phyloP scores from a whole-genome alignment of 2,113 vertebrate genomes.

The Malurus cyaneus region DNA sequence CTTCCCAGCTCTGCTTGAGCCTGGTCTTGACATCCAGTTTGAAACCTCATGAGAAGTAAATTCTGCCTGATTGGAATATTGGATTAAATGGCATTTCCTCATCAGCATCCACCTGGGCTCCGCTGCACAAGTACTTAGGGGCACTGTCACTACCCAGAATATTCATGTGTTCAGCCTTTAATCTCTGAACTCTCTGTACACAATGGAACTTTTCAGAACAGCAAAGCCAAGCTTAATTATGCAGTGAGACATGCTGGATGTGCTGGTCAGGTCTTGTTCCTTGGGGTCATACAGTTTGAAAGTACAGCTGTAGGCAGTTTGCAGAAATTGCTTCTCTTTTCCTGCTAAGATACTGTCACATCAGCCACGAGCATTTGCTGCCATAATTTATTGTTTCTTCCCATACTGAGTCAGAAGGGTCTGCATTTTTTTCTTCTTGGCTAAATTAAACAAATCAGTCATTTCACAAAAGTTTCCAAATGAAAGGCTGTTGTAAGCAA shows the following conservation, averaged over 20 bases:
- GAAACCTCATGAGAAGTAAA: not conserved
- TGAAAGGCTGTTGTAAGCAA: constrained; percentile 53
- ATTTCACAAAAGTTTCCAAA: constrained; percentile 32
- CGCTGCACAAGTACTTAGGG: not conserved
- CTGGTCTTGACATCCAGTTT: not conserved
- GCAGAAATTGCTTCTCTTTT: not conserved
- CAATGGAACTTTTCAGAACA: constrained; percentile 41
- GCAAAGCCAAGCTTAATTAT: constrained; percentile 9
- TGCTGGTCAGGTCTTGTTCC: constrained; percentile 51
- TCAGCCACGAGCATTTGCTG: not conserved
- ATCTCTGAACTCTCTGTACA: constrained; percentile 36
- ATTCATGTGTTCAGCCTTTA: constrained; percentile 12
- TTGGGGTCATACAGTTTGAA: not conserved
- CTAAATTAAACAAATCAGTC: constrained; percentile 47
- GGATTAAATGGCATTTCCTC: not conserved
- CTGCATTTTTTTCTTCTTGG: not conserved
- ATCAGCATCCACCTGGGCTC: constrained; percentile 12
- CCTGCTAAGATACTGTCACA: constrained; percentile 19
- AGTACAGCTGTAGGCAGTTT: constrained; percentile 10
- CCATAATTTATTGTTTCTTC: constrained; percentile 39
- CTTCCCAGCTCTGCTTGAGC: not conserved
- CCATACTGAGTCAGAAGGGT: constrained; percentile 2
- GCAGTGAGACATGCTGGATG: not conserved
- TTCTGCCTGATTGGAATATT: not conserved
- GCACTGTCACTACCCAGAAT: not conserved